Evolutionary conservation across 1,140 invertebrate genomes (phyloP), one percentile per base, ranked within the genome.

Genomic region (Delia radicum): DNA sequence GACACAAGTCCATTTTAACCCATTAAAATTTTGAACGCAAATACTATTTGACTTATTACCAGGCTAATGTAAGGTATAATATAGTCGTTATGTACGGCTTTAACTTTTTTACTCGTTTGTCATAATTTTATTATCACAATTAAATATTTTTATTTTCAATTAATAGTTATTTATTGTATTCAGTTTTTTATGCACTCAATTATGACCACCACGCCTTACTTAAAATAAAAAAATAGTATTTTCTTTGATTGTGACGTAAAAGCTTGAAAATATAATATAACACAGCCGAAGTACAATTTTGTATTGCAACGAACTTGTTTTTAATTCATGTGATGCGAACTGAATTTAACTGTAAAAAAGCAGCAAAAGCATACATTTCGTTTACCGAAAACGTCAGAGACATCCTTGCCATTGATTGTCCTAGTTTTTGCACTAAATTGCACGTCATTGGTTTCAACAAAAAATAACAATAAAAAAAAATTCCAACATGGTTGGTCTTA

Each of bases 341-440:
- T 12, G 7, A 73, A 33, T 33, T 15, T 69, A 15, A 15, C 15
- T 37, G 33, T 37, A 37, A 37, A 24, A 21, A 55, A 55, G n/a
- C 24, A 55, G 48, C 48, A 48, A 73, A 48, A 48, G 13, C 67
- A 26, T 42, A 71, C 21, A 71, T 55, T 55, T 55, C 24, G 18
- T 24, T 55, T 55, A 55, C 18, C 46, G 46, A 55, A 73, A 76
- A 65, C 75, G 75, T 76, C 75, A 76, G 75, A 63, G 71, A 74
- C 75, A 76, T 76, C 75, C 75, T 76, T 76, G 75, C 75, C 75
- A 76, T 76, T 69, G 65, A 69, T 69, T 76, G 75, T 72, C 75
- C 75, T 42, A 76, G 71, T 76, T 76, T 76, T 73, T 61, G 37
- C 72, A 61, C 42, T 48, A 42, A 28, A 73, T 46, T 73, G 48